These are phyloP conservation scores for Kradibia gibbosae DNA, from an alignment of 1,140 invertebrate genomes.

Conservation along the genomic window DNA sequence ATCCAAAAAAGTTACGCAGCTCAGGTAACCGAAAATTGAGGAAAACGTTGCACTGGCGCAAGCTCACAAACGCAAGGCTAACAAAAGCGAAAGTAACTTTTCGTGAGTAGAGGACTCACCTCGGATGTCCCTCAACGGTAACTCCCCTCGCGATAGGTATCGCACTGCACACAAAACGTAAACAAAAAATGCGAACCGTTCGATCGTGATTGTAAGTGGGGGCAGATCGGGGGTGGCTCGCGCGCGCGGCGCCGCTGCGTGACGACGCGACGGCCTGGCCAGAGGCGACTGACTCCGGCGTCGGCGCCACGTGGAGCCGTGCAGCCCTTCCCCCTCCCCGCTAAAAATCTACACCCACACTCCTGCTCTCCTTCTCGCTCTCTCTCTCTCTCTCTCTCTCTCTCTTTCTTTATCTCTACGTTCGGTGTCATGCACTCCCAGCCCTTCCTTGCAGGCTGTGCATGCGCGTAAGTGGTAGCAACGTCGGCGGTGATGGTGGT, in stretches of 20 bases:
- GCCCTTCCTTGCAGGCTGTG: not conserved
- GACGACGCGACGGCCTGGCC: slow-evolving; percentile 31
- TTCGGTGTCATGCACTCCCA: too few species aligned
- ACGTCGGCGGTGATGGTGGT: not conserved
- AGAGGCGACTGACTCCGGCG: slow-evolving; percentile 43
- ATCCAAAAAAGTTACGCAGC: too few species aligned
- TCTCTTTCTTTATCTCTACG: not conserved
- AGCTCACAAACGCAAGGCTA: not conserved
- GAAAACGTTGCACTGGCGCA: too few species aligned
- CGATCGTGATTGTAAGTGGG: not conserved
- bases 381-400: not conserved
- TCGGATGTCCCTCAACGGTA: not conserved
- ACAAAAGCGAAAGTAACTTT: not conserved
- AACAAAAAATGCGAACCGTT: not conserved
- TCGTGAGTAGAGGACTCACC: not conserved
- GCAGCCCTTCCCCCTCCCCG: too few species aligned
- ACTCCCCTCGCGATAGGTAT: not conserved
- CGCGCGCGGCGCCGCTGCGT: not conserved
- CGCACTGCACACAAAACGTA: not conserved
- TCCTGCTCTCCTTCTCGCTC: not conserved
- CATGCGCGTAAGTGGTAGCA: slow-evolving; percentile 1
- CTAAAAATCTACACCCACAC: too few species aligned
- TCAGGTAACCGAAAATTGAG: too few species aligned
- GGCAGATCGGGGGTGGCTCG: not conserved
- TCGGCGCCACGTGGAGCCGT: slow-evolving; percentile 43